phyloP scores from a whole-genome alignment of 2,888 invertebrate genomes.

The Gisinianus flammeolus region DNA sequence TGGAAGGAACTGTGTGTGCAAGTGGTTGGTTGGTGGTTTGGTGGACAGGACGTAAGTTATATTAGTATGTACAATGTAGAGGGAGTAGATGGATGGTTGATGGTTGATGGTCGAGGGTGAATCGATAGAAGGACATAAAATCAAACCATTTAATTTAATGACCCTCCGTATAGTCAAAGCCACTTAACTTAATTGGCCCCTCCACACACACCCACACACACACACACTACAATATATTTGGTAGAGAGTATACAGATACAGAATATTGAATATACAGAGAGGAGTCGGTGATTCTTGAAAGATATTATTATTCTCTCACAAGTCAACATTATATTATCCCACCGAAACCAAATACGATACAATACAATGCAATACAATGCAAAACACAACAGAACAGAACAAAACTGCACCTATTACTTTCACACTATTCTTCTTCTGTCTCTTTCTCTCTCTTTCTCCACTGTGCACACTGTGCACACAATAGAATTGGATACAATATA shows the following conservation, averaged over 20 bases:
- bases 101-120: constrained; percentile 7
- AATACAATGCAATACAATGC: too few relatives aligned
- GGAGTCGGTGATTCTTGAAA: constrained; percentile 3
- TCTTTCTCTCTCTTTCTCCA: too few relatives aligned
- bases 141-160: constrained; percentile 40
- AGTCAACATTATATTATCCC: constrained; percentile 18
- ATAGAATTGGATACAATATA: too few relatives aligned
- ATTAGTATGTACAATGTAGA: too few relatives aligned
- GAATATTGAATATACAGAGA: not conserved
- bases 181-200: constrained; percentile 18
- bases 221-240: constrained; percentile 36
- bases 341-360: not conserved
- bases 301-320: constrained; percentile 1
- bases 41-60: not conserved
- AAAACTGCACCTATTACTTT: not conserved
- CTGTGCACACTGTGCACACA: too few relatives aligned
- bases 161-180: constrained; percentile 28
- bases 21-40: not conserved
- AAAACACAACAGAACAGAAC: too few relatives aligned
- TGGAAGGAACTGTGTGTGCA: not conserved
- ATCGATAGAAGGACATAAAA: constrained; percentile 35
- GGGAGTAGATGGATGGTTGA: not conserved
- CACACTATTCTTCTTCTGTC: too few relatives aligned
- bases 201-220: constrained; percentile 4
- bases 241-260: constrained; percentile 5